Evolutionary conservation across 2,888 invertebrate genomes (phyloP), one percentile per base, ranked within the genome.

Genomic region (Dendrolimus pini): DNA sequence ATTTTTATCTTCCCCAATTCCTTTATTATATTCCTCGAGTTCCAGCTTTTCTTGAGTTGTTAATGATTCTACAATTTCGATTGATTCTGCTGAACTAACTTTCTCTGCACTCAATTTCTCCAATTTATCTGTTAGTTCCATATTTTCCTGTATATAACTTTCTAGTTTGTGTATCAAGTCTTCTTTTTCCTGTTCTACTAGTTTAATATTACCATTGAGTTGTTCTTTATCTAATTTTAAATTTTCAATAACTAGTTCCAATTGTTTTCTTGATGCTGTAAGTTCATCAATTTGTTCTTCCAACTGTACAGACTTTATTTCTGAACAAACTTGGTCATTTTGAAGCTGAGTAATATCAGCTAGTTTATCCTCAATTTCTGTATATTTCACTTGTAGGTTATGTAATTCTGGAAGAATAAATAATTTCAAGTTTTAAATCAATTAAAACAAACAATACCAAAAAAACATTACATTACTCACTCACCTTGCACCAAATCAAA

Each of bases 251-350:
- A 93, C 87, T 56, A 85, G 75, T 70, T 88, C 80, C 41, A 93
- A 68, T 66, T 88, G 85, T 65, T 85, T 85, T 66, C 91, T 92
- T 61, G 91, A 86, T 47, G 83, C 83, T 63, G 87, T 85, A 6
- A 94, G 72, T 59, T 89, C 82, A 70, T 93, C 95, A 55, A 95
- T 83, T 77, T 95, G 94, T 78, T 96, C 96, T 79, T 97, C 96
- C 61, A 96, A 80, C 70, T 96, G 95, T 52, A 95, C 94, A 8
- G 94, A 93, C 67, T 93, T 94, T 74, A 96, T 94, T 88, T 96
- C 95, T 1, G 95, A 93, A 41, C 93, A 93, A n/a, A 96, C 95
- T 74, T 94, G 93, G 58, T 92, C 92, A 81, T 91, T 94, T 79
- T 94, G 93, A 7, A 93, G 83, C 66, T 93, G 92, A 55, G 93